Base-by-base conservation (phyloP, 2,113 vertebrate genomes). In the Diadophis punctatus region DNA sequence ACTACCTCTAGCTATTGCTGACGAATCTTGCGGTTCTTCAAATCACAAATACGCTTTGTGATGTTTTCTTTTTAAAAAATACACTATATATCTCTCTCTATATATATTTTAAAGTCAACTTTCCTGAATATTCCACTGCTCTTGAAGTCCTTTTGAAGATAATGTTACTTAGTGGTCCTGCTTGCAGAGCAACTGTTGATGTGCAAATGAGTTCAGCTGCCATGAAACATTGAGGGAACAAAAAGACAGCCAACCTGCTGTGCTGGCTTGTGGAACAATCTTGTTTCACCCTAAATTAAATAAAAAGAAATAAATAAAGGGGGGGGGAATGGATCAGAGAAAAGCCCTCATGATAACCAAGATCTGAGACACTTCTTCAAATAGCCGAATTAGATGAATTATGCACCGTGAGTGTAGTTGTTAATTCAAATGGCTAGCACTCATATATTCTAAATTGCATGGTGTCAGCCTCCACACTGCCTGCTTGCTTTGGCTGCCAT, bases 141-240 rank as follows among this genome's bases (percentile, higher is more conserved):
- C 74, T 93, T 93, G 92, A 93, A 93, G 92, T 86, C 89, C 74
- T 90, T 93, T 90, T 90, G 88, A 93, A 93, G 92, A 90, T 93
- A 93, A 86, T 86, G 88, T 93, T 80, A 60, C 80, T 68, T 4
- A 48, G 74, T 86, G 52, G 46, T 34, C 88, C n/a, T 51, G 80
- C 55, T 90, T 90, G 80, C 88, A 63, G 53, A 63, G 51, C 74
- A 63, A 43, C 88, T 22, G 92, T 93, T 93, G 88, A 93, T 93
- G 92, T 93, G 92, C 88, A 93, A 93, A 93, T 93, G 46, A 16
- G n/a, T 48, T 86, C 55, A 27, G 39, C 88, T 56, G 46, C 34
- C 51, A 55, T 25, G 88, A 43, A 90, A 55, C 88, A 20, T 3
- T 20, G 43, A 52, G 80, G 48, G n/a, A 90, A 63, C 88, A 93